Evolutionary conservation across 1,140 invertebrate species (phyloP).

Genomic region (Psix sp.): DNA sequence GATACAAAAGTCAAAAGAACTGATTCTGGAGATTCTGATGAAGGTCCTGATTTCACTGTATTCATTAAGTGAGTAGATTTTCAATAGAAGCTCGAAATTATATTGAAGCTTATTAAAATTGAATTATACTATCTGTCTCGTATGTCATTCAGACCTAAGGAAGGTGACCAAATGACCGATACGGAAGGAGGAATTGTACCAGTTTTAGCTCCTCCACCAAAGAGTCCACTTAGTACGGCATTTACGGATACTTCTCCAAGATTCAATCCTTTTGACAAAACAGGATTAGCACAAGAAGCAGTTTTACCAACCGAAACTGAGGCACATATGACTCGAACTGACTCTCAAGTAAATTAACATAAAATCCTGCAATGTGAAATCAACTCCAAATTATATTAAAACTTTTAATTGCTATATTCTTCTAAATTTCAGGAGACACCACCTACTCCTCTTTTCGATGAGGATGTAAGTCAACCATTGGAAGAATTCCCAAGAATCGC

Average conservation of each 20-base stretch:
- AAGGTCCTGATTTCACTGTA: slow-evolving; percentile 86
- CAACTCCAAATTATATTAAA: not conserved
- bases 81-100: not conserved
- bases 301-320: slow-evolving; percentile 55
- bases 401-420: no score
- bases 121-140: no score
- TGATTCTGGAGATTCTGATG: slow-evolving; percentile 86
- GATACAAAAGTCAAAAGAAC: slow-evolving; percentile 79
- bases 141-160: slow-evolving; percentile 79
- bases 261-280: slow-evolving; percentile 88
- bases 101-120: no score
- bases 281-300: slow-evolving; percentile 75
- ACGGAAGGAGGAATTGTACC: slow-evolving; percentile 79
- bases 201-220: slow-evolving; percentile 85
- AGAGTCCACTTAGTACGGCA: slow-evolving; percentile 77
- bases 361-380: no score
- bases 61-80: slow-evolving; percentile 82
- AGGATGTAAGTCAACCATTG: slow-evolving; percentile 94
- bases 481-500: slow-evolving; percentile 92
- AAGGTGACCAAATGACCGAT: slow-evolving; percentile 67
- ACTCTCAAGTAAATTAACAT: slow-evolving; percentile 68
- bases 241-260: slow-evolving; percentile 77
- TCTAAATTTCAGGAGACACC: slow-evolving; percentile 92
- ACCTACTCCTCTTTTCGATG: slow-evolving; percentile 95
- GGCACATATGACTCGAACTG: slow-evolving; percentile 66